Base-by-base conservation (phyloP, 2,113 vertebrate species). In the Hippocampus abdominalis region DNA sequence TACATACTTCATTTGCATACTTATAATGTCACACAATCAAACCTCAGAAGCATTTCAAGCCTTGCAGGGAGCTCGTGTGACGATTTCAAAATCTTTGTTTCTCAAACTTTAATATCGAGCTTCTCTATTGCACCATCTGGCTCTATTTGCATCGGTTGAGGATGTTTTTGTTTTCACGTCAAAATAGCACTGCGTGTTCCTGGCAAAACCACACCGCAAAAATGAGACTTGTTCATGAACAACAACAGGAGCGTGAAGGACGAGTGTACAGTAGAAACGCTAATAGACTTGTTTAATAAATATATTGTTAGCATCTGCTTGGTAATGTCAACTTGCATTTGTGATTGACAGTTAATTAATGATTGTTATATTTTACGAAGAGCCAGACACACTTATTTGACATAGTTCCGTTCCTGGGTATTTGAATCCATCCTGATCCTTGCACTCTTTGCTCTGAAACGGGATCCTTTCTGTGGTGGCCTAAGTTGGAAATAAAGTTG, bases 1-100 rank as follows among this genome's bases (percentile, higher is more conserved):
- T 88, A 81, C 84, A 84, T 82, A 88, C 77, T 87, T 82, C 65
- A 89, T 90, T 89, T 87, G 85, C 82, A 89, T 87, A 68, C 73
- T 72, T 82, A 83, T 82, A 83, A 84, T 86, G 77, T 75, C 51
- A 61, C 63, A 82, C 84, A 83, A 84, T 82, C 86, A 87, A 44
- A 73, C 67, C 59, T 48, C 71, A 82, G 77, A 68, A 82, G 79
- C 75, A 82, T 81, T 75, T 64, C 70, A 76, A 76, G 77, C 69
- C 66, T 49, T 71, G 65, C 69, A 66, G 56, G 64, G 67, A 64
- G 65, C 60, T 66, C 53, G 53, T 49, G 57, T 53, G 64, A 60
- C 40, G 0, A 57, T 71, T 83, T 74, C 68, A 70, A 49, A 8
- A 44, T 65, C 42, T 70, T 51, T 66, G 69, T 42, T 44, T 69